Evolutionary conservation across 2,888 invertebrate genomes (phyloP), one percentile per base, ranked within the genome.

Genomic region (Lathronympha strigana): DNA sequence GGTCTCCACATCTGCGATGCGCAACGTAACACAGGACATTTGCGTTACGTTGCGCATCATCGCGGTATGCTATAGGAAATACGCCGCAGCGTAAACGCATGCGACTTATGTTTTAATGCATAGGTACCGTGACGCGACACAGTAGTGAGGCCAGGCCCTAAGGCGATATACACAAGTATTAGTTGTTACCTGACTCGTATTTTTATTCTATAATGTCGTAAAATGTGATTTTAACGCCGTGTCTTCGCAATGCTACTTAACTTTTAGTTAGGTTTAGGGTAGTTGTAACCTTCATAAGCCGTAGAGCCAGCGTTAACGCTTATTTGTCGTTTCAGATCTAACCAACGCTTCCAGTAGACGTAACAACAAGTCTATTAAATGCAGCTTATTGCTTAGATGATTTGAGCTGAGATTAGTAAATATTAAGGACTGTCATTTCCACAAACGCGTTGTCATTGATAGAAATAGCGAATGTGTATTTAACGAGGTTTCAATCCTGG

Each of bases 271-370:
- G n/a, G n/a, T n/a, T 23, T 9, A 11, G 11, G 40, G 11, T 55
- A 40, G 6, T 11, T 21, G 19, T 1, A 21, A 21, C 21, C 23
- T 21, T 13, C 19, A 33, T 36, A 40, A 57, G 63, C 67, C 38
- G 38, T 67, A 68, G 67, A 61, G 53, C 40, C 67, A 67, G 67
- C 62, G 47, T 61, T 67, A 66, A 70, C 66, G 72, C 73, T 73
- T 72, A 67, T 71, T 58, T 75, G 64, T 68, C 68, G 73, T 72
- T 73, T 73, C 68, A 74, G 71, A 74, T 73, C 71, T 79, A 81
- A 81, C 80, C 77, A 72, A 71, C 67, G 77, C 72, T 81, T 80
- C 67, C 71, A 64, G 55, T 76, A 71, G 71, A 50, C 40, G 38
- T 66, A 66, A 61, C 53, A 64, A 23, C 53, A 36, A 51, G 38